Percentiles rank a stretch among this genome's conserved stretches.
Evolutionary conservation across 2,888 invertebrate genomes (phyloP).

Genomic region (Drosophila mulleri): DNA sequence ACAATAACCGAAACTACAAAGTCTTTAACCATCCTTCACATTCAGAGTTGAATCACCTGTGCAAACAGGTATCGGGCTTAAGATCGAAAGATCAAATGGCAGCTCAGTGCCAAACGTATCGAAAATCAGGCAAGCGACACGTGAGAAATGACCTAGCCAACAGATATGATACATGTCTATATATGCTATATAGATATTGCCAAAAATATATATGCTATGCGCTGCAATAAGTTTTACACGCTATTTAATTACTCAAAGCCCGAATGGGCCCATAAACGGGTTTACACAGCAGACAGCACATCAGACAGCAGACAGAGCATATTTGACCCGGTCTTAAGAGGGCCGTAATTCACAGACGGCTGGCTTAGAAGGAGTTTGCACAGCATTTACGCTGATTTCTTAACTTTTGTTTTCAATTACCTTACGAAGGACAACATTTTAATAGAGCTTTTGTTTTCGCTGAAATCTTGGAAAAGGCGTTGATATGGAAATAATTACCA

Average conservation of each 20-base stretch:
- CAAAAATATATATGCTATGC: slow-evolving; percentile 69
- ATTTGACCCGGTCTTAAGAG: slow-evolving; percentile 33
- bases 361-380: slow-evolving; percentile 67
- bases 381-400: slow-evolving; percentile 49
- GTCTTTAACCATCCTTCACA: slow-evolving; percentile 66
- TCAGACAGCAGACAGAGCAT: slow-evolving; percentile 30
- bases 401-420: slow-evolving; percentile 65
- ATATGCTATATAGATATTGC: slow-evolving; percentile 52
- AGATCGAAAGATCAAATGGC: slow-evolving; percentile 75
- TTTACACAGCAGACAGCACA: slow-evolving; percentile 45
- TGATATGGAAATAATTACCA: slow-evolving; percentile 75
- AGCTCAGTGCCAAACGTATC: slow-evolving; percentile 71
- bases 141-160: slow-evolving; percentile 59
- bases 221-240: slow-evolving; percentile 74
- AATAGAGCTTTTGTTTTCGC: slow-evolving; percentile 39
- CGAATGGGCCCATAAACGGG: slow-evolving; percentile 54
- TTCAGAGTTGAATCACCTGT: slow-evolving; percentile 72
- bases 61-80: slow-evolving; percentile 29
- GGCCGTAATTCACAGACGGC: slow-evolving; percentile 76
- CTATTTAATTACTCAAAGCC: slow-evolving; percentile 68
- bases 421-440: slow-evolving; percentile 65
- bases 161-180: slow-evolving; percentile 20
- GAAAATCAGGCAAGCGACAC: slow-evolving; percentile 65
- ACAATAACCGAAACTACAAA: slow-evolving; percentile 18
- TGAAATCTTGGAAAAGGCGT: slow-evolving; percentile 67